Conservation (phyloP, 2,888 invertebrate genomes). For the Cremastinae sp. region DNA sequence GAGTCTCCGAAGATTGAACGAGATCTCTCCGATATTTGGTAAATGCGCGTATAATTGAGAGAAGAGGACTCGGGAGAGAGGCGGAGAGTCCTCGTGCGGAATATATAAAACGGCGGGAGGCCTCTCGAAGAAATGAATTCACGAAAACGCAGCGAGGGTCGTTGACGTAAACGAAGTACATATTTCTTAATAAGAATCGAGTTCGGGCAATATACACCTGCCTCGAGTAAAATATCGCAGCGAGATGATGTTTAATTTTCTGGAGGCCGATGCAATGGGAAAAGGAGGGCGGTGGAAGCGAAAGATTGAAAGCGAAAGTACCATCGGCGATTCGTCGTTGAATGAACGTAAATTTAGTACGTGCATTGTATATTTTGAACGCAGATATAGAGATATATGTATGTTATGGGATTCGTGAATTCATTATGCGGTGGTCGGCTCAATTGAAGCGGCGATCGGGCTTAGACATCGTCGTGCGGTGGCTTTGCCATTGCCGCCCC, state of each 20-base stretch:
- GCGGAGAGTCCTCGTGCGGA: slow-evolving; percentile 8
- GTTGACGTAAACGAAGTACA: slow-evolving; percentile 34
- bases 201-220: slow-evolving; percentile 33
- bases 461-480: slow-evolving; percentile 54
- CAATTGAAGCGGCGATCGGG: slow-evolving; percentile 52
- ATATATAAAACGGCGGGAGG: slow-evolving; percentile 2
- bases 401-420: slow-evolving; percentile 47
- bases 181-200: slow-evolving; percentile 25
- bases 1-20: not conserved
- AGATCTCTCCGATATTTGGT: slow-evolving; percentile 15
- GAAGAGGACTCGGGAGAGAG: not conserved
- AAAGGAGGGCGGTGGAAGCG: slow-evolving; percentile 33
- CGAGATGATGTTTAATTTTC: slow-evolving; percentile 39
- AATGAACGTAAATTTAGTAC: slow-evolving; percentile 22
- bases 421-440: slow-evolving; percentile 60
- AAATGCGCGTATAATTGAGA: not conserved
- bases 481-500: slow-evolving; percentile 60
- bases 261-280: slow-evolving; percentile 11
- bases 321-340: slow-evolving; percentile 68
- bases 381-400: not conserved
- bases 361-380: not conserved
- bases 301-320: slow-evolving; percentile 50
- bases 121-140: slow-evolving; percentile 2
- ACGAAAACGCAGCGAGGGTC: not conserved
- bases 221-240: not conserved